A percentile compares a stretch with the other conserved stretches of the same genome.
Conservation (phyloP, 2,113 vertebrate genomes). For the Motacilla alba region DNA sequence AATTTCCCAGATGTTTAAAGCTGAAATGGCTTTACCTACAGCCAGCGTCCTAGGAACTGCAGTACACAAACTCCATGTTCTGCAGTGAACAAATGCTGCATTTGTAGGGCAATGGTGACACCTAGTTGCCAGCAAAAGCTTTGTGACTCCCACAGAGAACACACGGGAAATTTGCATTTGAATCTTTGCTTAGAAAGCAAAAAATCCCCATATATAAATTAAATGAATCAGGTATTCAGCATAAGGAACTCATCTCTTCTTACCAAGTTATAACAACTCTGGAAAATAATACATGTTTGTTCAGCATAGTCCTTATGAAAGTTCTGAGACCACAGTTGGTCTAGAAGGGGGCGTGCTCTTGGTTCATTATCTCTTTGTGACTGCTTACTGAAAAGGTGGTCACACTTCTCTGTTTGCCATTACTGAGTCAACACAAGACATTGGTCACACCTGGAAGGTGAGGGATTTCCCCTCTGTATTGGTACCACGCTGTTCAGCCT, state of each 20-base stretch:
- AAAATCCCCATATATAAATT: background rate
- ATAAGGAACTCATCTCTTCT: background rate
- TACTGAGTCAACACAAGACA: background rate
- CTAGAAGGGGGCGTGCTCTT: background rate
- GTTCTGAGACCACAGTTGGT: fast-evolving
- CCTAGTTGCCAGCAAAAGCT: slow-evolving; percentile 28
- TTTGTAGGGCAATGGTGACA: slow-evolving; percentile 40
- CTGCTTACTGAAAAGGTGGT: background rate
- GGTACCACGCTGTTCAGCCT: background rate
- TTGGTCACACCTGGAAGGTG: background rate
- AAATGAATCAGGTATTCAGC: background rate
- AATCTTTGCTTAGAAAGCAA: background rate
- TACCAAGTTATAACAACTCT: background rate
- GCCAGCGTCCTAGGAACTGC: background rate
- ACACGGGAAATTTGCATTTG: background rate
- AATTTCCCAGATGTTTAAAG: background rate
- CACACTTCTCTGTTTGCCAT: background rate
- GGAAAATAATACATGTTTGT: background rate
- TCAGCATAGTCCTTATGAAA: background rate
- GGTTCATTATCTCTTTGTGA: background rate
- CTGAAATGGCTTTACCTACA: background rate
- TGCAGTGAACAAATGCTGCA: background rate
- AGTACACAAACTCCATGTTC: background rate
- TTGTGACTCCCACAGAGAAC: background rate
- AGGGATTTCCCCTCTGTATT: background rate